Percentiles rank a stretch among this genome's conserved stretches.
Conservation (phyloP, 1,140 invertebrate species). For the Zaprionus lachaisei region DNA sequence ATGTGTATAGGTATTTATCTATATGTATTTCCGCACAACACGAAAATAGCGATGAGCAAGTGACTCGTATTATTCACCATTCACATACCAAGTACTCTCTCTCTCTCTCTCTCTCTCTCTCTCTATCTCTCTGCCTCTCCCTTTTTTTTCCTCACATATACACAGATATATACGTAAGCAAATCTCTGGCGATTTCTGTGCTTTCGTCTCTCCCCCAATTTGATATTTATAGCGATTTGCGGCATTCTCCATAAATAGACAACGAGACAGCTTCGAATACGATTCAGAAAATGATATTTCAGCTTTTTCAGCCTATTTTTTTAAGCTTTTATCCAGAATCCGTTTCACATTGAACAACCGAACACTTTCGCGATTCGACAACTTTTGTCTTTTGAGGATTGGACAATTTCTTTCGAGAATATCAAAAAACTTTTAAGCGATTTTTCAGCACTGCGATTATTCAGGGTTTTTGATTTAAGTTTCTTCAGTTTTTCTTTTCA, state of each 20-base stretch:
- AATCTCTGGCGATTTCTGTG: conserved; percentile 37
- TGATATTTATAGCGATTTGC: conserved; percentile 64
- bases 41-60: conserved; percentile 79
- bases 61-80: conserved; percentile 68
- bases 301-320: conserved; percentile 24
- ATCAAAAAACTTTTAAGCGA: conserved; percentile 10
- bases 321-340: conserved; percentile 29
- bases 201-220: conserved; percentile 11
- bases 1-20: neutral
- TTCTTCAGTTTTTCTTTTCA: conserved; percentile 22
- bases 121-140: neutral
- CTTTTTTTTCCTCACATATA: conserved; percentile 7
- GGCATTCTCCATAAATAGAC: conserved; percentile 75
- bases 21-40: conserved; percentile 62
- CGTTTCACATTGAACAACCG: conserved; percentile 24
- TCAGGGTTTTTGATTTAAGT: conserved; percentile 17
- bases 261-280: conserved; percentile 32
- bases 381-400: conserved; percentile 15
- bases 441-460: conserved; percentile 22
- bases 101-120: neutral
- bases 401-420: conserved; percentile 10
- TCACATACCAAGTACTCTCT: conserved; percentile 34
- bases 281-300: conserved; percentile 29
- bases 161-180: conserved; percentile 29
- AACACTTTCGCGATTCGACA: conserved; percentile 29